Conservation (phyloP, 2,888 invertebrate species). For the Sceliomorpha sp. region DNA sequence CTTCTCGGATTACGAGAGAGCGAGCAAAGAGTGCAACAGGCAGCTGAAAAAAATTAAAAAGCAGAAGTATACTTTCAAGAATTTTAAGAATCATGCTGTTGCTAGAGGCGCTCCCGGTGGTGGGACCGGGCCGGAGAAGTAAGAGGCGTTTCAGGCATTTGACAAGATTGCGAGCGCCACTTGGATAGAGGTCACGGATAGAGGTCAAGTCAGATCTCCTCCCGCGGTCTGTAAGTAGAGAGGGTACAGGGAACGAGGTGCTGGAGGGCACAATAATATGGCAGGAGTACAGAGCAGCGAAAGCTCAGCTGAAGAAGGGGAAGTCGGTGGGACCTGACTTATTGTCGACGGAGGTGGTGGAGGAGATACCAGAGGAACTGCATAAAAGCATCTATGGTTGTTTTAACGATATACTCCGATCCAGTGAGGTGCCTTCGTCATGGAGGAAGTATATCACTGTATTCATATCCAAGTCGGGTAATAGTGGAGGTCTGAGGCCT, state of each 20-base stretch:
- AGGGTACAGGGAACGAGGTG: background rate
- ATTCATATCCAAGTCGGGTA: constrained; percentile 23
- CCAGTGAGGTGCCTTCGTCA: background rate
- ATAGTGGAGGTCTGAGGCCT: constrained; percentile 4
- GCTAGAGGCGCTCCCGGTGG: no score
- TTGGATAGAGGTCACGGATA: no score
- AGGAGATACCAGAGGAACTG: background rate
- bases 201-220: background rate
- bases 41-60: constrained; percentile 14
- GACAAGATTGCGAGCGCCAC: constrained; percentile 11
- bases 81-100: constrained; percentile 18
- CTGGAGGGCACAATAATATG: background rate
- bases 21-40: constrained; percentile 18
- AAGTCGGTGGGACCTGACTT: constrained; percentile 21
- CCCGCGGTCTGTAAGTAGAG: background rate
- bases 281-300: constrained; percentile 4
- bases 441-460: constrained; percentile 14
- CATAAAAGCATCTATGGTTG: background rate
- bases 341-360: constrained; percentile 14
- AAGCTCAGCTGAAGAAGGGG: background rate
- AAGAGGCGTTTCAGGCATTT: constrained; percentile 1
- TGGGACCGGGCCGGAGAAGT: background rate
- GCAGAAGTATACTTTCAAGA: constrained; percentile 13
- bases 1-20: background rate
- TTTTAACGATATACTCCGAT: constrained; percentile 3